These are phyloP conservation scores for Scaptodrosophila latifasciaeformis DNA, from an alignment of 2,888 invertebrate genomes.

Conservation along the genomic window DNA sequence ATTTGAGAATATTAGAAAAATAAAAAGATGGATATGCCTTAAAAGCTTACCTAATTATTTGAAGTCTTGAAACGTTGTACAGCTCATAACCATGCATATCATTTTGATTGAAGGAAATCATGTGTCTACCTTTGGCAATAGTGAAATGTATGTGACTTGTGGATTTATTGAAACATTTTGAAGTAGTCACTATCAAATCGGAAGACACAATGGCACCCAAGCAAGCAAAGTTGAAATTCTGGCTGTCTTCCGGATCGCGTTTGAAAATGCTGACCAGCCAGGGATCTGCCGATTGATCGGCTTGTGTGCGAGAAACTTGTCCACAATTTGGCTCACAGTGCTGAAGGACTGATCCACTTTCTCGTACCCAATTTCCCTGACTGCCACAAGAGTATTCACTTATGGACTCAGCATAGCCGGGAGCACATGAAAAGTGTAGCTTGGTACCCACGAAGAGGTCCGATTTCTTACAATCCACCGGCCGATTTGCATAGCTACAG, in stretches of 20 bases:
- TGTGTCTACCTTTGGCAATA: conserved; percentile 24
- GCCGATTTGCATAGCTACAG: not conserved
- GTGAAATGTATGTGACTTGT: conserved; percentile 1
- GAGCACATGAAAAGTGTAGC: conserved; percentile 32
- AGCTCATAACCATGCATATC: conserved; percentile 17
- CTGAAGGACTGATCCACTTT: conserved; percentile 21
- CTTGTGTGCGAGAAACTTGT: conserved; percentile 17
- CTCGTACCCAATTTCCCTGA: conserved; percentile 53
- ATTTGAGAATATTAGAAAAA: not conserved
- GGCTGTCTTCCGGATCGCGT: not conserved
- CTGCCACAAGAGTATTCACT: conserved; percentile 35
- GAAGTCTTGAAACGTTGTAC: conserved; percentile 40
- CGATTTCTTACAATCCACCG: conserved; percentile 14
- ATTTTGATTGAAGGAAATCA: not conserved
- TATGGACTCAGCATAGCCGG: conserved; percentile 20
- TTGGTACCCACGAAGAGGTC: not conserved
- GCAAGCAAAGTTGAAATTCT: conserved; percentile 9
- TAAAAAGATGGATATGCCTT: not conserved
- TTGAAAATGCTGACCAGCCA: conserved; percentile 59
- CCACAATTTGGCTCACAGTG: conserved; percentile 65
- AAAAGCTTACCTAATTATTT: conserved; percentile 30
- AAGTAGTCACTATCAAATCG: conserved; percentile 18
- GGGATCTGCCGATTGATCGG: conserved; percentile 36
- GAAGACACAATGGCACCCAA: conserved; percentile 24
- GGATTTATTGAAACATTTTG: conserved; percentile 7